A percentile compares a stretch with the other conserved stretches of the same genome.
Evolutionary conservation across 2,797 vertebrate genomes (phyloP).

Genomic region (Naso thynnoides): DNA sequence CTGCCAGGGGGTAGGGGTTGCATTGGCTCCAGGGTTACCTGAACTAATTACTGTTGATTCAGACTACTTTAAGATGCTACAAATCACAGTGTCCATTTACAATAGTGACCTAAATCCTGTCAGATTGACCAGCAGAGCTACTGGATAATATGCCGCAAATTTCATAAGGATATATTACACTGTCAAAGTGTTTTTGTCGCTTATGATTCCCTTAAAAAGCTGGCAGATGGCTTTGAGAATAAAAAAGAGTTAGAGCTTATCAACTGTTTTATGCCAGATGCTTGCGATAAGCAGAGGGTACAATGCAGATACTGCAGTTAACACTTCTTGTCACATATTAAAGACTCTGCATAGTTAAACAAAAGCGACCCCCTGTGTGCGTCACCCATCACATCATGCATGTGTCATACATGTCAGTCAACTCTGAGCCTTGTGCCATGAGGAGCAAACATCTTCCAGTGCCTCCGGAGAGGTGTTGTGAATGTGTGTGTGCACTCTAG

Average conservation of each 20-base stretch:
- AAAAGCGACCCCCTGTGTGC: constrained; percentile 63
- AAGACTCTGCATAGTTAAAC: constrained; percentile 74
- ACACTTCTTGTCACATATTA: constrained; percentile 54
- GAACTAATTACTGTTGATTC: constrained; percentile 19
- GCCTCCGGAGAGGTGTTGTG: constrained; percentile 63
- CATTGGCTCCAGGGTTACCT: constrained; percentile 2
- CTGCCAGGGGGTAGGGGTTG: constrained; percentile 1
- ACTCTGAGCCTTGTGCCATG: constrained; percentile 47
- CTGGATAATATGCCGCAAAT: constrained; percentile 26
- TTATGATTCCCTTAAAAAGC: constrained; percentile 46
- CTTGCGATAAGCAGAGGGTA: constrained; percentile 60
- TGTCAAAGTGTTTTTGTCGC: constrained; percentile 53
- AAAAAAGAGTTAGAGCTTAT: constrained; percentile 63
- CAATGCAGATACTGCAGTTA: constrained; percentile 54
- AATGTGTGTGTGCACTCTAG: constrained; percentile 46
- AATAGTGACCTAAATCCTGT: neutral
- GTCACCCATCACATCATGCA: constrained; percentile 38
- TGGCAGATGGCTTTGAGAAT: constrained; percentile 68
- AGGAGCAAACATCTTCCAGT: constrained; percentile 56
- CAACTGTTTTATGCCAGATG: constrained; percentile 66
- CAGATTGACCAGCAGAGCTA: constrained; percentile 3
- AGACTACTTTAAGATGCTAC: constrained; percentile 7
- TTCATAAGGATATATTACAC: constrained; percentile 36
- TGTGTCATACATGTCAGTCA: constrained; percentile 73
- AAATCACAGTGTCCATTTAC: constrained; percentile 16